Base-by-base conservation (phyloP, 2,888 invertebrate species). In the Lumbricus terrestris region DNA sequence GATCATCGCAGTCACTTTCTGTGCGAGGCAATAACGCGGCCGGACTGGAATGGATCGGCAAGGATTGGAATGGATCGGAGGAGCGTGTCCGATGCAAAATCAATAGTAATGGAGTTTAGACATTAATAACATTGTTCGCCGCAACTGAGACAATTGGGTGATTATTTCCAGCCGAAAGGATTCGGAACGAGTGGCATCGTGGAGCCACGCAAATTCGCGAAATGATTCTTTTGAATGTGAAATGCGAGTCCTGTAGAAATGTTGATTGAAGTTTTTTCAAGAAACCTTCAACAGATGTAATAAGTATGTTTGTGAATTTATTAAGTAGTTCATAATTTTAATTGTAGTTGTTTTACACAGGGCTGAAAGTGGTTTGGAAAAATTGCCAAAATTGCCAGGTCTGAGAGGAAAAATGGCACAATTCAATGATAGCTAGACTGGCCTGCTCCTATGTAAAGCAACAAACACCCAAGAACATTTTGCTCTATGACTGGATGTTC, bases 11-110 rank as follows among this genome's bases (percentile, higher is more conserved):
- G 69, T 69, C 69, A 69, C 69, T 69, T 69, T 69, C 69, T 69
- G 69, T 69, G 69, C 69, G 29, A 69, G 69, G n/a, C n/a, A n/a
- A n/a, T 29, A 29, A 69, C n/a, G 69, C 69, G 11, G n/a, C 69
- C 69, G 69, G n/a, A 69, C 16, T n/a, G 29, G 69, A 69, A 69
- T 11, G n/a, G 69, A 69, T 69, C 69, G 29, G 69, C 0, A n/a
- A 69, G 69, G 69, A n/a, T 69, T 69, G 69, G n/a, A 69, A n/a
- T 69, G 69, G 69, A 69, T 69, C n/a, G n/a, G n/a, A n/a, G n/a
- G 69, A 69, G 69, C n/a, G n/a, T 69, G 69, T 69, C 69, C n/a
- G 69, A 69, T 69, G 13, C n/a, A n/a, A 69, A 69, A 69, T 69
- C 69, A 69, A 69, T 69, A 69, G 69, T 69, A 69, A 69, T 69